A percentile compares a stretch with the other conserved stretches of the same genome.
These are phyloP conservation scores for Aspidapion aeneum DNA, from an alignment of 2,888 invertebrate species.

Conservation along the genomic window DNA sequence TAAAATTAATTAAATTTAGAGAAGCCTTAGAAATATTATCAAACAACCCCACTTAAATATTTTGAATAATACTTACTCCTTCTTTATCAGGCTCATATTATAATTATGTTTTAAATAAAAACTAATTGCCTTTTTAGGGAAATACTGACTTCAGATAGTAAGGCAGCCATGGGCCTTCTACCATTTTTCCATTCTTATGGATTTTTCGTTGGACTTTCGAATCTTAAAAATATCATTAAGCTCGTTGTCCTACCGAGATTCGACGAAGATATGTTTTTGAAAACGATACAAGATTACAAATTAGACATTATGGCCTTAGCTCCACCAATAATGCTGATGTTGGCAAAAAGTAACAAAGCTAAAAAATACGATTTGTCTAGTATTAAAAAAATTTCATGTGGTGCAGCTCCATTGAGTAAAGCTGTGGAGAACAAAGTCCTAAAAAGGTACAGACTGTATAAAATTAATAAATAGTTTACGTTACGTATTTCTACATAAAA, in stretches of 20 bases:
- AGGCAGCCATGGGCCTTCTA: constrained; percentile 33
- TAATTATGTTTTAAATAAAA: too few species aligned
- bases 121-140: too few species aligned
- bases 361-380: constrained; percentile 71
- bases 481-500: not conserved
- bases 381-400: constrained; percentile 64
- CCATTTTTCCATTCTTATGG: constrained; percentile 39
- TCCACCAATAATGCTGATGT: constrained; percentile 77
- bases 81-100: too few species aligned
- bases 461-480: not conserved
- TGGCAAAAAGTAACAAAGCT: constrained; percentile 76
- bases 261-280: constrained; percentile 56
- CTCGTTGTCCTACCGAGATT: constrained; percentile 34
- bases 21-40: too few species aligned
- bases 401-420: constrained; percentile 76
- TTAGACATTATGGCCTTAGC: constrained; percentile 66
- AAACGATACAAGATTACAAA: constrained; percentile 65
- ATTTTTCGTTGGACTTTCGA: constrained; percentile 27
- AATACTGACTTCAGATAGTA: too few species aligned
- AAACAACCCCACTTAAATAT: too few species aligned
- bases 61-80: too few species aligned
- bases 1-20: too few species aligned
- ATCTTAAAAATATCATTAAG: constrained; percentile 26
- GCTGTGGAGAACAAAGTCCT: constrained; percentile 59
- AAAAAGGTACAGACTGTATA: not conserved